phyloP scores from a whole-genome alignment of 2,113 vertebrate species.

The Cyprinodon brontotheroides region DNA sequence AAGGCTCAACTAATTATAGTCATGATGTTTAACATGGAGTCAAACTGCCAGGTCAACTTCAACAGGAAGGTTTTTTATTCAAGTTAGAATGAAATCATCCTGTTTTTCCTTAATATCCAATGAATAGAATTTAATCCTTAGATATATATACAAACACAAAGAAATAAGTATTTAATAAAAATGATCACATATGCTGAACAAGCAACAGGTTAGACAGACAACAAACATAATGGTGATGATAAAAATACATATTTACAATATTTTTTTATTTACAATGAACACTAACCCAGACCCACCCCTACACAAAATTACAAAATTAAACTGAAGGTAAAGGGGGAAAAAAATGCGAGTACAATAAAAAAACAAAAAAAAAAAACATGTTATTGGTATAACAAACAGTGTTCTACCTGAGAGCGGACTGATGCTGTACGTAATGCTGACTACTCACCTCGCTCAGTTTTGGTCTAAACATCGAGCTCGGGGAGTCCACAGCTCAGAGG shows the following conservation, averaged over 20 bases:
- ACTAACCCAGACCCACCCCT: background rate
- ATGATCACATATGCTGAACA: slow-evolving; percentile 42
- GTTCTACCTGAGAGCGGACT: slow-evolving; percentile 4
- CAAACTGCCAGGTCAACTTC: background rate
- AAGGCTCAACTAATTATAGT: background rate
- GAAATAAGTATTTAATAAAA: slow-evolving; percentile 40
- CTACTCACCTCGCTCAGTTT: background rate
- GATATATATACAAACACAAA: background rate
- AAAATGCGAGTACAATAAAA: background rate
- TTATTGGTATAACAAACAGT: too few relatives aligned
- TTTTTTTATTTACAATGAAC: slow-evolving; percentile 34
- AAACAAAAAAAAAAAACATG: background rate
- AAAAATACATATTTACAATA: slow-evolving; percentile 46
- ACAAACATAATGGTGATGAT: slow-evolving; percentile 40
- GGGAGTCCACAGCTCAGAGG: slow-evolving; percentile 83
- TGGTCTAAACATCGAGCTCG: background rate
- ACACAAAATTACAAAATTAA: too few relatives aligned
- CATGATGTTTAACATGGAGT: background rate
- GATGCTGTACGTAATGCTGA: slow-evolving; percentile 3
- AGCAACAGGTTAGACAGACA: slow-evolving; percentile 30
- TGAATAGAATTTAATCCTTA: background rate
- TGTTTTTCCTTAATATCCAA: background rate
- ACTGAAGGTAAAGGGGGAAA: too few relatives aligned
- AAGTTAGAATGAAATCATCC: background rate
- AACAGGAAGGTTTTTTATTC: background rate